These are phyloP conservation scores for Carterocephalus palaemon DNA, from an alignment of 2,888 invertebrate species.

Conservation along the genomic window DNA sequence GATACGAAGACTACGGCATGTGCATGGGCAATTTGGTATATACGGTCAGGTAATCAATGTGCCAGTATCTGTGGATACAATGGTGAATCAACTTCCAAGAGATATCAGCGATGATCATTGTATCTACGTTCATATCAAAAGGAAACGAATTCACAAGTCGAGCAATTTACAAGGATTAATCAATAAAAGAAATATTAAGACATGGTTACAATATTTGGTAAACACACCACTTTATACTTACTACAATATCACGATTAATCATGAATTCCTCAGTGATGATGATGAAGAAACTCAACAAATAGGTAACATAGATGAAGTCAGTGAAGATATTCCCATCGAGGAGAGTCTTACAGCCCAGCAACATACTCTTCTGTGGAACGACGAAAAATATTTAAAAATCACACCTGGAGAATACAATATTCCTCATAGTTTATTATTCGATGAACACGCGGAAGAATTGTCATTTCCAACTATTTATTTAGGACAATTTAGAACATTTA, in stretches of 20 bases:
- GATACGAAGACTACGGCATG: slow-evolving; percentile 36
- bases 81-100: slow-evolving; percentile 37
- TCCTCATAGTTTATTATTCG: too few species aligned
- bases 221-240: slow-evolving; percentile 28
- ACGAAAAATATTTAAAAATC: slow-evolving; percentile 15
- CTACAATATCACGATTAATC: slow-evolving; percentile 34
- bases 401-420: slow-evolving; percentile 35
- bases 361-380: slow-evolving; percentile 28
- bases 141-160: slow-evolving; percentile 32
- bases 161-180: slow-evolving; percentile 33
- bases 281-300: slow-evolving; percentile 25
- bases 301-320: slow-evolving; percentile 29
- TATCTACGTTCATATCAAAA: slow-evolving; percentile 33
- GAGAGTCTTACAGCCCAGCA: slow-evolving; percentile 32
- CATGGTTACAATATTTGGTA: slow-evolving; percentile 30
- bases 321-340: slow-evolving; percentile 35
- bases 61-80: slow-evolving; percentile 36
- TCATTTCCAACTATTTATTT: too few species aligned
- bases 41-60: slow-evolving; percentile 42
- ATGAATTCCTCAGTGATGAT: not conserved
- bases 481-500: too few species aligned
- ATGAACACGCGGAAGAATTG: too few species aligned
- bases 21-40: slow-evolving; percentile 31
- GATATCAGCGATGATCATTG: slow-evolving; percentile 34
- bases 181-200: slow-evolving; percentile 33